These are phyloP conservation scores for Sipha maydis DNA, from an alignment of 2,888 invertebrate species.

Conservation along the genomic window DNA sequence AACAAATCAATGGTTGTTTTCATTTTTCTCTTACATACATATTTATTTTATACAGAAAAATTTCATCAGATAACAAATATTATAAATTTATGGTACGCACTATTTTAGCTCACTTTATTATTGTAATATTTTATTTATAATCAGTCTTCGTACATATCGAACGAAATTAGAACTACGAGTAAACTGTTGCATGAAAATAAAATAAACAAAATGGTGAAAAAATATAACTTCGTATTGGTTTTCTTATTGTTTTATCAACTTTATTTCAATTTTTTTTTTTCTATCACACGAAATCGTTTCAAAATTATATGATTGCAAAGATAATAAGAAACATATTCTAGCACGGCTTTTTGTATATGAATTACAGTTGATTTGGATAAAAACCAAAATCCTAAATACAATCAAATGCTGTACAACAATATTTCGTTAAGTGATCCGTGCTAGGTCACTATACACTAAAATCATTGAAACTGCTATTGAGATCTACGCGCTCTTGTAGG, in stretches of 20 bases:
- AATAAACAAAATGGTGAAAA: background rate
- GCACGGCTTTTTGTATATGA: constrained; percentile 2
- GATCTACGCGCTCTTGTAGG: background rate
- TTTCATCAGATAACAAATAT: no score
- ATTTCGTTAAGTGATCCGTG: background rate
- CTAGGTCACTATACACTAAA: background rate
- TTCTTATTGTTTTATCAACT: no score
- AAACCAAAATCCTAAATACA: background rate
- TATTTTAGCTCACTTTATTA: no score
- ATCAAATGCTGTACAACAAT: background rate
- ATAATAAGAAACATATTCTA: background rate
- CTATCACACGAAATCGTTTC: background rate
- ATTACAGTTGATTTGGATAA: background rate
- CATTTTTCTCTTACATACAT: no score
- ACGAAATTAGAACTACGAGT: no score
- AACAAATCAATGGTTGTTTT: no score
- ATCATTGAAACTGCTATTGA: background rate
- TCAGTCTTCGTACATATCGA: no score
- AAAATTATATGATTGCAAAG: constrained; percentile 1
- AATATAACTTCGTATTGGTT: background rate
- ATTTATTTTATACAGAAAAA: no score
- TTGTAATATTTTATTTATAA: no score
- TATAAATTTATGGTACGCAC: no score
- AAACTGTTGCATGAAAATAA: background rate
- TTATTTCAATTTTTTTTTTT: background rate